phyloP scores from a whole-genome alignment of 2,797 vertebrate species.

The Pangasius krempfi region DNA sequence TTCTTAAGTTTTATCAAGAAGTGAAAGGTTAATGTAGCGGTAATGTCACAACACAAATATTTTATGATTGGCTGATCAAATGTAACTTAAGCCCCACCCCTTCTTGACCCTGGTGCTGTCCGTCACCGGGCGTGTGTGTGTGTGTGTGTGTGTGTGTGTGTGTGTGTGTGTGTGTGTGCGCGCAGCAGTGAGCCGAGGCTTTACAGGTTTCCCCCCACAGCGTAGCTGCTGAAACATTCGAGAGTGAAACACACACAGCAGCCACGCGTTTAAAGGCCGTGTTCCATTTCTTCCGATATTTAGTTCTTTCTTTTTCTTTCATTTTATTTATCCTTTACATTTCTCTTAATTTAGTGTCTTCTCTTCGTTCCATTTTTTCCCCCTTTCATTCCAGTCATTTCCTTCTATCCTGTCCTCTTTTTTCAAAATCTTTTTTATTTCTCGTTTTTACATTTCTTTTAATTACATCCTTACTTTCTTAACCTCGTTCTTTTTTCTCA shows the following conservation, averaged over 20 bases:
- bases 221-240: neutral
- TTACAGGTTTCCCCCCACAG: neutral
- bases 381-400: neutral
- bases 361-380: neutral
- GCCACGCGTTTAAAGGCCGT: neutral
- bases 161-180: conserved; percentile 20
- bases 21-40: neutral
- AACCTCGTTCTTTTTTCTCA: neutral
- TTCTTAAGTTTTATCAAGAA: neutral
- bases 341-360: neutral
- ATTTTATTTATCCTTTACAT: neutral
- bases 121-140: neutral
- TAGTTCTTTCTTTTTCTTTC: neutral
- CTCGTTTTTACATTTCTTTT: neutral
- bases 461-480: neutral
- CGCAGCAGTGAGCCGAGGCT: conserved; percentile 19
- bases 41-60: neutral
- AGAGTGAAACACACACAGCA: conserved; percentile 25
- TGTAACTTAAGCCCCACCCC: neutral
- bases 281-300: neutral
- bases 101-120: neutral
- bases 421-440: neutral
- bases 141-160: conserved; percentile 27
- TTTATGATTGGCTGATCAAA: neutral
- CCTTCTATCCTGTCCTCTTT: neutral